A percentile compares a stretch with the other conserved stretches of the same genome.
Evolutionary conservation across 2,888 invertebrate genomes (phyloP).

Genomic region (Digitonthophagus gazella): DNA sequence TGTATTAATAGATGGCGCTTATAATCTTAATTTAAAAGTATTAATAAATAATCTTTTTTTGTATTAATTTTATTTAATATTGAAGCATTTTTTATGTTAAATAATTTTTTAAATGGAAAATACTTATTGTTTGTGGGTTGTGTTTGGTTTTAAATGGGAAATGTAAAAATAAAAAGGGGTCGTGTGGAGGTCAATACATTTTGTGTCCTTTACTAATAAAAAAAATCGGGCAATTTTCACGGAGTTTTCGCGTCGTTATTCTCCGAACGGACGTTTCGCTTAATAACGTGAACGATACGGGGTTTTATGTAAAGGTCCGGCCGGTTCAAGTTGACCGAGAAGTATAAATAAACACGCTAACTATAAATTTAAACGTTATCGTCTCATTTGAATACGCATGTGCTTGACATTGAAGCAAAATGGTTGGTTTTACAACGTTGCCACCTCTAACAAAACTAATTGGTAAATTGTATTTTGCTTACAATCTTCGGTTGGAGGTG

Average conservation of each 20-base stretch:
- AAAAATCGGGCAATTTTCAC: too few species aligned
- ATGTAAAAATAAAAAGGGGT: neutral
- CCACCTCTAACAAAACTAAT: neutral
- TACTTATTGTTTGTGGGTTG: too few species aligned
- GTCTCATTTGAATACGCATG: slow-evolving; percentile 11
- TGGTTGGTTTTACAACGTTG: neutral
- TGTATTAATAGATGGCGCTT: too few species aligned
- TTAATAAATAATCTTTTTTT: too few species aligned
- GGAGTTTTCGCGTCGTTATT: too few species aligned
- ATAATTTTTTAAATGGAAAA: too few species aligned
- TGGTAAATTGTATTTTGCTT: neutral
- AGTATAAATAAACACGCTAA: neutral
- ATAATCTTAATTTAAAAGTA: too few species aligned
- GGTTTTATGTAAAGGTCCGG: neutral
- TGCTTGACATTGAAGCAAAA: slow-evolving; percentile 13
- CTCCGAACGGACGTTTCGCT: neutral
- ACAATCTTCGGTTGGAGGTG: neutral
- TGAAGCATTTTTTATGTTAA: too few species aligned
- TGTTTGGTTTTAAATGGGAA: too few species aligned
- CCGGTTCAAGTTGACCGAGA: neutral
- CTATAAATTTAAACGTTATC: slow-evolving; percentile 17
- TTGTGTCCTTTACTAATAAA: neutral
- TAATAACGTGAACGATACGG: neutral
- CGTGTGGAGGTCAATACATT: neutral
- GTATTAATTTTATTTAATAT: too few species aligned